phyloP scores from a whole-genome alignment of 2,113 vertebrate species.

The Kryptolebias marmoratus region DNA sequence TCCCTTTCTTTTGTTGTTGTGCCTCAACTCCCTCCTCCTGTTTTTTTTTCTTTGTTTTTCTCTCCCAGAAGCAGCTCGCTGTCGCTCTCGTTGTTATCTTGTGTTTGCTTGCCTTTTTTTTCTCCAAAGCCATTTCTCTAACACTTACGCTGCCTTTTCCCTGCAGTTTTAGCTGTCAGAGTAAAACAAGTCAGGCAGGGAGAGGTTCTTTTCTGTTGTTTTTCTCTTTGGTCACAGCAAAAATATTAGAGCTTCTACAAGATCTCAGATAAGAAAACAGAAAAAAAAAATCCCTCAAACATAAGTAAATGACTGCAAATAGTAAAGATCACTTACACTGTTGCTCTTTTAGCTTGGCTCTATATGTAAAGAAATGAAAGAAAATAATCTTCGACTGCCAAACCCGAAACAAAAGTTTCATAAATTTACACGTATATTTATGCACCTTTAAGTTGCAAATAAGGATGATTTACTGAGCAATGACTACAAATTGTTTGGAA shows the following conservation, averaged over 20 bases:
- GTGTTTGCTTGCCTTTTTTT: slow-evolving; percentile 31
- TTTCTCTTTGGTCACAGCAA: slow-evolving; percentile 9
- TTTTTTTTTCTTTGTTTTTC: slow-evolving; percentile 37
- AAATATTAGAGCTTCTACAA: slow-evolving; percentile 26
- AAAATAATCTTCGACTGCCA: too few relatives aligned
- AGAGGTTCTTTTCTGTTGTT: slow-evolving; percentile 3
- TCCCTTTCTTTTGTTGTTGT: slow-evolving; percentile 45
- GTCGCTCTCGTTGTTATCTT: slow-evolving; percentile 57
- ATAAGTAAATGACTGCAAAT: background rate
- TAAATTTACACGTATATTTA: too few relatives aligned
- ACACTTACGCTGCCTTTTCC: slow-evolving; percentile 35
- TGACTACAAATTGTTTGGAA: too few relatives aligned
- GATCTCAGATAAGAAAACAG: slow-evolving; percentile 7
- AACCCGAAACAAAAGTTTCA: too few relatives aligned
- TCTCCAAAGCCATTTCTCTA: slow-evolving; percentile 48
- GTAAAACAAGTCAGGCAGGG: slow-evolving; percentile 37
- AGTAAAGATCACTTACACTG: too few relatives aligned
- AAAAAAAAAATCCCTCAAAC: background rate
- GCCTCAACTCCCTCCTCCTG: slow-evolving; percentile 23
- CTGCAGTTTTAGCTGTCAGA: slow-evolving; percentile 31
- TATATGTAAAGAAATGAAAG: too few relatives aligned
- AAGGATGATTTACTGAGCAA: too few relatives aligned
- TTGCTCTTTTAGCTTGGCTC: too few relatives aligned
- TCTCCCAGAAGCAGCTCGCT: slow-evolving; percentile 53
- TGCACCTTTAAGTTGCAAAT: too few relatives aligned